These are phyloP conservation scores for Passer montanus DNA, from an alignment of 2,113 vertebrate species.

Conservation along the genomic window DNA sequence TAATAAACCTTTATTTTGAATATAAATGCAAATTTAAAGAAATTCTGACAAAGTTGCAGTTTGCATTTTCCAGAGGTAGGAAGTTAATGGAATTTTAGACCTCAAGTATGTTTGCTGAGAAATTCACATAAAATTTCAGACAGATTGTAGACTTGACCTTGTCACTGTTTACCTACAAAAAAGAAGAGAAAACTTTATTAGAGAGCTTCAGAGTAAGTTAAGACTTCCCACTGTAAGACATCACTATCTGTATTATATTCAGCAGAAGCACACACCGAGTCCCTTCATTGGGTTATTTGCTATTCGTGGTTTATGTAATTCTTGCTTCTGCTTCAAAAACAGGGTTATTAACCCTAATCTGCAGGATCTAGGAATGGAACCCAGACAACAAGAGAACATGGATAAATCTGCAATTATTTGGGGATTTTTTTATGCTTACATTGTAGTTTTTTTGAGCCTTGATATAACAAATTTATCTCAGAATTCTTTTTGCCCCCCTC, in stretches of 20 bases:
- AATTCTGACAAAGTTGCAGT: not conserved
- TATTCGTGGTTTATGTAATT: not conserved
- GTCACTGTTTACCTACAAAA: not conserved
- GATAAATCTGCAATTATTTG: not conserved
- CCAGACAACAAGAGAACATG: no score
- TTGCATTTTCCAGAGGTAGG: rapidly evolving
- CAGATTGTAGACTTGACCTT: not conserved
- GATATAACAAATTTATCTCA: not conserved
- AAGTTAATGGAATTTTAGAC: not conserved
- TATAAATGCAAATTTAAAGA: not conserved
- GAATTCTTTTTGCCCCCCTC: not conserved
- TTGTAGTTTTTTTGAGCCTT: not conserved
- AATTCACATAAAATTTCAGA: not conserved
- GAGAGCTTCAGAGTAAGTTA: not conserved
- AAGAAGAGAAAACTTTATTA: not conserved
- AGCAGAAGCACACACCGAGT: not conserved
- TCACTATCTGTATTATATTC: not conserved
- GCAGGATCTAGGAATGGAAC: not conserved
- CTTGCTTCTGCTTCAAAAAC: not conserved
- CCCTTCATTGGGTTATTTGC: not conserved
- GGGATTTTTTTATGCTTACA: not conserved
- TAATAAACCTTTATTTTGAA: not conserved
- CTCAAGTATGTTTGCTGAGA: not conserved
- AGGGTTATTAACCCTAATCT: not conserved
- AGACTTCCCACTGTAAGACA: not conserved